Evolutionary conservation across 2,888 invertebrate species (phyloP), one percentile per base, ranked within the genome.

Genomic region (Sesamia inferens): DNA sequence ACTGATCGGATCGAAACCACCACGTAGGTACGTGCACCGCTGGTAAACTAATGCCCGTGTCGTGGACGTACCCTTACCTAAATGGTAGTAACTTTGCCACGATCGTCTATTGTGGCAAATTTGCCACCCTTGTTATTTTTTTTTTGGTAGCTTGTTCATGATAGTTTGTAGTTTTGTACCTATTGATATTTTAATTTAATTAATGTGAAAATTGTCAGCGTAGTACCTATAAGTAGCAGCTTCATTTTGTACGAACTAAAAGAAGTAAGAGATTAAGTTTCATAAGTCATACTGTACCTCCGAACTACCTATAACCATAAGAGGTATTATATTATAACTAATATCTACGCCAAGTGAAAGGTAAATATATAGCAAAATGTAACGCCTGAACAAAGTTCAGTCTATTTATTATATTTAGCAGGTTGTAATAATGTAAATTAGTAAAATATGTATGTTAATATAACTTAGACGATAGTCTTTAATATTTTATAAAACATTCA

Each of bases 361-460:
- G 16, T 65, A n/a, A 72, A 73, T 72, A 71, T 70, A 22, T 55
- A 70, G 13, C 0, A 4, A 55, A 39, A 47, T 3, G 22, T 47
- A 57, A 57, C 22, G 14, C 22, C 10, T 14, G 57, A 22, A 71
- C 22, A 19, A 16, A 39, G 48, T 24, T 39, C 16, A 14, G 14
- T 72, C 54, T 62, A 55, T 62, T 54, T 63, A 55, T 13, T 31
- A 48, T 48, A 55, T 54, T 47, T 14, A 6, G 22, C 19, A 39
- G 16, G 39, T 55, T 75, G 22, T 64, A 47, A 24, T 22, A 16
- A 68, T 11, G 39, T 42, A 5, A 76, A 57, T 76, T 47, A 24
- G 22, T n/a, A 16, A 68, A 70, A 61, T 48, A 13, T 62, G 70
- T 75, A 13, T 62, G 71, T 75, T 61, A 62, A 74, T 61, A 59